These are phyloP conservation scores for Takifugu rubripes DNA, from an alignment of 2,797 vertebrate genomes.

Conservation along the genomic window DNA sequence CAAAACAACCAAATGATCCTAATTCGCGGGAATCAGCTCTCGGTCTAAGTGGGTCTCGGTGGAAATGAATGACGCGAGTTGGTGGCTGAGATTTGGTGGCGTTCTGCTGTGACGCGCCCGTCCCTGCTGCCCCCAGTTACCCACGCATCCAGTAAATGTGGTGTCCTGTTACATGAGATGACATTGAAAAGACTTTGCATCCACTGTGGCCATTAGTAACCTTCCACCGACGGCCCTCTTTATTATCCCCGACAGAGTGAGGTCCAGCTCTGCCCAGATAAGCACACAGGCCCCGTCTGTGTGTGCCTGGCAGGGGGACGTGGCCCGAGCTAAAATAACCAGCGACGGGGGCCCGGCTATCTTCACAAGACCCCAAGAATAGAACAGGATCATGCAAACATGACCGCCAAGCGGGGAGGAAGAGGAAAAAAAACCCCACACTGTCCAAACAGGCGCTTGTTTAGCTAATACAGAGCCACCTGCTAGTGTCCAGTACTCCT, in stretches of 20 bases:
- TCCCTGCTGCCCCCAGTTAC: slow-evolving; percentile 8
- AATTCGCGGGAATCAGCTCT: too few relatives aligned
- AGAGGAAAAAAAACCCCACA: slow-evolving; percentile 24
- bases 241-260: slow-evolving; percentile 47
- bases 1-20: too few relatives aligned
- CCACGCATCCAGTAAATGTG: slow-evolving; percentile 15
- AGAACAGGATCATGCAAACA: slow-evolving; percentile 51
- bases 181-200: slow-evolving; percentile 56
- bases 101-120: background rate
- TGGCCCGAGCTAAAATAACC: slow-evolving; percentile 59
- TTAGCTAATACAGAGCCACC: slow-evolving; percentile 64
- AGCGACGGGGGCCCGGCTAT: slow-evolving; percentile 52
- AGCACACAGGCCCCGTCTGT: slow-evolving; percentile 61
- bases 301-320: slow-evolving; percentile 60
- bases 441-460: slow-evolving; percentile 53
- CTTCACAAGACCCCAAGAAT: slow-evolving; percentile 58
- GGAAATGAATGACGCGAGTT: too few relatives aligned
- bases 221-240: slow-evolving; percentile 39
- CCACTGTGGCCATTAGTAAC: slow-evolving; percentile 48
- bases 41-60: too few relatives aligned
- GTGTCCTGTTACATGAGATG: slow-evolving; percentile 30
- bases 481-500: slow-evolving; percentile 57
- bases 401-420: slow-evolving; percentile 8
- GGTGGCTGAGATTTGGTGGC: too few relatives aligned
- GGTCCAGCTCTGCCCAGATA: slow-evolving; percentile 56